These are phyloP conservation scores for Metalampra italica DNA, from an alignment of 2,888 invertebrate genomes.

Conservation along the genomic window DNA sequence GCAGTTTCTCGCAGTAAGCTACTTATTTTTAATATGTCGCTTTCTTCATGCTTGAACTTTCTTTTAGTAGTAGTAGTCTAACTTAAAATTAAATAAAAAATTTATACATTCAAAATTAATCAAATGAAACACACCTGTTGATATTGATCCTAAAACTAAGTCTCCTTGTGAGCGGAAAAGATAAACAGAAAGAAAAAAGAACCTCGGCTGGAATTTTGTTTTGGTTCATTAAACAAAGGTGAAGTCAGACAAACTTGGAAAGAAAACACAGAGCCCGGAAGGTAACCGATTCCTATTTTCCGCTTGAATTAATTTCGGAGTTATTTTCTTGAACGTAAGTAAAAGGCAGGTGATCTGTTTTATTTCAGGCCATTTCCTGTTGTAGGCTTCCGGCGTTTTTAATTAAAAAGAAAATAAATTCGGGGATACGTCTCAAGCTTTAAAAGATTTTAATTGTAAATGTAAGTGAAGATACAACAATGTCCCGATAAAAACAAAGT, in stretches of 20 bases:
- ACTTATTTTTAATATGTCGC: too few species aligned
- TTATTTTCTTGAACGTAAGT: constrained; percentile 13
- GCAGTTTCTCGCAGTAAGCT: too few species aligned
- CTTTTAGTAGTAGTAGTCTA: too few species aligned
- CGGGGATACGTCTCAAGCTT: too few species aligned
- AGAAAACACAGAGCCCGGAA: constrained; percentile 33
- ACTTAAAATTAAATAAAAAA: too few species aligned
- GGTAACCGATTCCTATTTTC: constrained; percentile 45
- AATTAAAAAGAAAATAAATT: background rate
- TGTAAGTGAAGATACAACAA: too few species aligned
- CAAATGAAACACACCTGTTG: constrained; percentile 1
- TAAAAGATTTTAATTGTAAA: too few species aligned
- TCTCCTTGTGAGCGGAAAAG: background rate
- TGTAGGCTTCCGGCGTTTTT: background rate
- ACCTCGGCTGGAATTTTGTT: constrained; percentile 3
- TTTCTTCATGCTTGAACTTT: too few species aligned
- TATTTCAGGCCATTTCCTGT: background rate
- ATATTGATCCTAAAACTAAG: background rate
- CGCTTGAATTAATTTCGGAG: constrained; percentile 35
- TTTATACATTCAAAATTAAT: too few species aligned
- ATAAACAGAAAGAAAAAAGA: constrained; percentile 3
- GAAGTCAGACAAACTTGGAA: constrained; percentile 23
- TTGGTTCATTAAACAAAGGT: constrained; percentile 47
- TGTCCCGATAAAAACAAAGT: too few species aligned
- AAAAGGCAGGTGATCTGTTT: constrained; percentile 7